phyloP scores from a whole-genome alignment of 2,113 vertebrate genomes.

The Clinocottus analis region DNA sequence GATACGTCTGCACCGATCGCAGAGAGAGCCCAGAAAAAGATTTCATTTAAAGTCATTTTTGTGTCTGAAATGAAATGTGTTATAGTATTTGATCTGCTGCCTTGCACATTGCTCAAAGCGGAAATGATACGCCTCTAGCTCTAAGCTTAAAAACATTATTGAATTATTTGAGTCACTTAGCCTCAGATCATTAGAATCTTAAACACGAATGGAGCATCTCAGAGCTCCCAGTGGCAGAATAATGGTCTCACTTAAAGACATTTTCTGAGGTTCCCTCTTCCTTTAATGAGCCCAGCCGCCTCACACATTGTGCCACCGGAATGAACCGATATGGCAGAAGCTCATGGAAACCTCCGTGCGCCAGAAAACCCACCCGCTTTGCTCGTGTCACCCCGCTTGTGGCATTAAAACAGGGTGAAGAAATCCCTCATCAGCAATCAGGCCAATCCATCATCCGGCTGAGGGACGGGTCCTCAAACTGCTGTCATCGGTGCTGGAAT shows the following conservation, averaged over 20 bases:
- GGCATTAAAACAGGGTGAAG: slow-evolving; percentile 8
- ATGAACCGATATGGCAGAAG: neutral
- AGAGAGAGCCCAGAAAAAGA: neutral
- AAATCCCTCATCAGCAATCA: slow-evolving; percentile 5
- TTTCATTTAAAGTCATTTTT: neutral
- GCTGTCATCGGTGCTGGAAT: slow-evolving; percentile 25
- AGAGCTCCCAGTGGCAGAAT: neutral
- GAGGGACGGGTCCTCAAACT: slow-evolving; percentile 36
- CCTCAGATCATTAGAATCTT: slow-evolving; percentile 3
- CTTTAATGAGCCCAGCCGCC: neutral
- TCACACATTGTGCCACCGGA: neutral
- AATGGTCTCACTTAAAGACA: neutral
- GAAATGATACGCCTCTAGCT: neutral
- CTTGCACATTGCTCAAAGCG: neutral
- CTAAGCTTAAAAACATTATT: neutral
- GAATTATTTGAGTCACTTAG: slow-evolving; percentile 21
- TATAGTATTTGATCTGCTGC: neutral
- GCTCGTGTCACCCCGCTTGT: neutral
- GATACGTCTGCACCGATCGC: no score
- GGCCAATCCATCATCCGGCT: slow-evolving; percentile 17
- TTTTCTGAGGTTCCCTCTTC: neutral
- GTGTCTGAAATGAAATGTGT: neutral
- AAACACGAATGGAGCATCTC: neutral
- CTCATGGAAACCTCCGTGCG: neutral
- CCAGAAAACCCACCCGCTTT: neutral